Base-by-base conservation (phyloP, 2,113 vertebrate species). In the Kryptolebias marmoratus region DNA sequence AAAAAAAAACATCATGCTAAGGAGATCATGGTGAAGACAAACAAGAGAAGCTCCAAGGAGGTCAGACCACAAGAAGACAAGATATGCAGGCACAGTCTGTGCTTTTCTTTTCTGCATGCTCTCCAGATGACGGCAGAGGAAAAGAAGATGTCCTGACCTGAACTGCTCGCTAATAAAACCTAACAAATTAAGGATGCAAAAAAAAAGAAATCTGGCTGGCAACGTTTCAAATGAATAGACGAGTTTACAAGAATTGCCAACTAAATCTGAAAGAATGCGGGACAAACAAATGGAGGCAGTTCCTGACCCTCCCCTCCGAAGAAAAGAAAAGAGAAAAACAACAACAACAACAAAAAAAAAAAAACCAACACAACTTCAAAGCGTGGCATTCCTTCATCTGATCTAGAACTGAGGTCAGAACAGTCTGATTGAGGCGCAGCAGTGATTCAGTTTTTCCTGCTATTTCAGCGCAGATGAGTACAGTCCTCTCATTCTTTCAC, bases 351-450 rank as follows among this genome's bases (percentile, higher is more conserved):
- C 13, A 7, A 60, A 49, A 53, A 39, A 50, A 60, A 45, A 48
- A 16, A 52, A 53, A 5, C 49, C 42, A 54, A 45, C 57, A 67
- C 59, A 45, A 69, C 87, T 85, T 88, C 83, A 90, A 88, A 91
- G 86, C 52, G 15, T 67, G 50, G 11, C 69, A 83, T 87, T 90
- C 83, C 64, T 86, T 81, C 61, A 81, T 84, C 75, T 84, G 83
- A 87, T 84, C 28, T 66, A 73, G 71, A 83, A 71, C 81, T 69
- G 79, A 83, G 83, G 85, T 91, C 83, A 84, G 78, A 78, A 75
- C 65, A 13, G 48, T 79, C 85, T 85, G 81, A 84, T 88, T 76
- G 28, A 76, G 79, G 44, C 53, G 63, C 36, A 45, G 63, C 36
- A 45, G 50, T 68, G 66, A 76, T 82, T 79, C 72, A 57, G 50